Conservation (phyloP, 2,113 vertebrate genomes). For the Steatornis caripensis region DNA sequence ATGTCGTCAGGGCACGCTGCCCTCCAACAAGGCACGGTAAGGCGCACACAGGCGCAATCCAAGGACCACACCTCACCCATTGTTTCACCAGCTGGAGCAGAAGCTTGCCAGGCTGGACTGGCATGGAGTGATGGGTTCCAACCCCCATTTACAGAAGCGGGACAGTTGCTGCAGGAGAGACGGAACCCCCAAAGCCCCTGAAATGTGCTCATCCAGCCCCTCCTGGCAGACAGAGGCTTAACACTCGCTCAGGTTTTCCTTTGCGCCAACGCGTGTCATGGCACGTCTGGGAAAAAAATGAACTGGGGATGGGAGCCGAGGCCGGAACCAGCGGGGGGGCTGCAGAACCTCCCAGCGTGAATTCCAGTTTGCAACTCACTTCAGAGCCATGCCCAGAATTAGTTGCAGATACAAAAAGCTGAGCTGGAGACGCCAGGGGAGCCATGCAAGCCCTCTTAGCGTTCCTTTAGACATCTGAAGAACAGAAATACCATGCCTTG, state of each 20-base stretch:
- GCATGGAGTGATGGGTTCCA: not conserved
- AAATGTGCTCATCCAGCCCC: not conserved
- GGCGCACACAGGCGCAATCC: not conserved
- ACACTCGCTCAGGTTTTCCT: accelerated
- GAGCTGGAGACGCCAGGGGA: not conserved
- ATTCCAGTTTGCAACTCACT: not conserved
- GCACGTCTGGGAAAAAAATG: accelerated
- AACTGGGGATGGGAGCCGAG: accelerated
- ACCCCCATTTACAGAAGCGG: accelerated
- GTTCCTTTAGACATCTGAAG: not conserved
- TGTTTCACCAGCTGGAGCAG: not conserved
- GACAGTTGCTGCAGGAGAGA: not conserved
- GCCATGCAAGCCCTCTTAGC: not conserved
- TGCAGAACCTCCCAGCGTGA: not conserved
- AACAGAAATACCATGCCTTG: accelerated
- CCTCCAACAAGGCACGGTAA: not conserved
- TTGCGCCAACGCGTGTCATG: no score
- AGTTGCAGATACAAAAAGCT: not conserved
- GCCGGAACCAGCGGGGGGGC: accelerated
- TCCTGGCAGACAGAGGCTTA: not conserved
- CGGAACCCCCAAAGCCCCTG: accelerated
- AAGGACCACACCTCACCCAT: accelerated
- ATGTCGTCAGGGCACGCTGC: accelerated
- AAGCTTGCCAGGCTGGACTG: not conserved
- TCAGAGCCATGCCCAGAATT: not conserved